Conservation (phyloP, 2,888 invertebrate genomes). For the Adineta ricciae region DNA sequence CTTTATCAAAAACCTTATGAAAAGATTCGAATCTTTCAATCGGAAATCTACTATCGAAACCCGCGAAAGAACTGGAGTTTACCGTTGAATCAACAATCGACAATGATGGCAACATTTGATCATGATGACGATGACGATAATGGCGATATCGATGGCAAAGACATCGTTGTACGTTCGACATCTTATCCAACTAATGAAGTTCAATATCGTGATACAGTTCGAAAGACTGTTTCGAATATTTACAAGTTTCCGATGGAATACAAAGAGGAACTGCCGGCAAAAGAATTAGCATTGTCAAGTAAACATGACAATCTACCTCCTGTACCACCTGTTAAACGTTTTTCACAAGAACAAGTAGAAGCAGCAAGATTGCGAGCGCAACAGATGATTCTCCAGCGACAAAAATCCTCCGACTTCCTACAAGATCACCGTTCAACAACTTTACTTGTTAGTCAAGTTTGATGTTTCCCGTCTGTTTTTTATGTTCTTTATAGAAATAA, state of each 20-base stretch:
- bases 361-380: not conserved
- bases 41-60: slow-evolving; percentile 18
- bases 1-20: not conserved
- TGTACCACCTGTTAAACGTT: not conserved
- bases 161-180: not conserved
- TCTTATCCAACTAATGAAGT: not conserved
- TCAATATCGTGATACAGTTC: not conserved
- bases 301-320: not conserved
- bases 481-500: not conserved
- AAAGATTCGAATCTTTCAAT: slow-evolving; percentile 17
- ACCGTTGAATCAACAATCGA: slow-evolving; percentile 13
- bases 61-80: not conserved
- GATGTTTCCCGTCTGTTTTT: not conserved
- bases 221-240: not conserved
- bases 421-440: not conserved
- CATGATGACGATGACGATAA: not conserved
- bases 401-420: not conserved
- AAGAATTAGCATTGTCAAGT: not conserved
- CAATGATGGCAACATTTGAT: not conserved
- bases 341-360: not conserved
- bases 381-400: not conserved
- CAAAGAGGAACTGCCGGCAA: not conserved
- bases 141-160: not conserved
- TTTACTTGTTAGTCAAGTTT: not conserved
- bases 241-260: not conserved